These are phyloP conservation scores for Plebejus anna DNA, from an alignment of 2,888 invertebrate genomes.

Conservation along the genomic window DNA sequence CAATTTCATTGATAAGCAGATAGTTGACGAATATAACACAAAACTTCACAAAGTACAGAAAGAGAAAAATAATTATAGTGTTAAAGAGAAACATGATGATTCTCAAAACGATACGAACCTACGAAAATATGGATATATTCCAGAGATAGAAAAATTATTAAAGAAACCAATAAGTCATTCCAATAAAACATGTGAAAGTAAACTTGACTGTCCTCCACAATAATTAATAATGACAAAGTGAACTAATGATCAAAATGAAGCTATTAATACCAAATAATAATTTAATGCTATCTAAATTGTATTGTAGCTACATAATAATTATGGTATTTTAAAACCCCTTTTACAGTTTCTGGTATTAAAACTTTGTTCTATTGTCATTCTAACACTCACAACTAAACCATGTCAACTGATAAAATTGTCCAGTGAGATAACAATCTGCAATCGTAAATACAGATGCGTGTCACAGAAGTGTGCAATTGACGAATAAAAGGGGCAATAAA, in stretches of 20 bases:
- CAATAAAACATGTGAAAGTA: background rate
- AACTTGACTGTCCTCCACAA: background rate
- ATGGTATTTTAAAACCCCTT: too few relatives aligned
- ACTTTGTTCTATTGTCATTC: too few relatives aligned
- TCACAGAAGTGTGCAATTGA: background rate
- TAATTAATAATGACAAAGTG: background rate
- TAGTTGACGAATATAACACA: background rate
- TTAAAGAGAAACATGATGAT: background rate
- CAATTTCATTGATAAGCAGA: slow-evolving; percentile 27
- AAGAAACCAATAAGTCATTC: background rate
- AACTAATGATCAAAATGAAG: background rate
- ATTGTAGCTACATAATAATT: too few relatives aligned
- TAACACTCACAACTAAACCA: background rate
- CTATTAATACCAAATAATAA: too few relatives aligned
- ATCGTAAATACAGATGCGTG: background rate
- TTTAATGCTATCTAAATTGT: too few relatives aligned
- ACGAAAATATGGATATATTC: background rate
- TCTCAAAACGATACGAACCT: background rate
- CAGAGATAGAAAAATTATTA: background rate
- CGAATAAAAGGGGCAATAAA: slow-evolving; percentile 10
- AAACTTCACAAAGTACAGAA: background rate
- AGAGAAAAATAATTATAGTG: background rate
- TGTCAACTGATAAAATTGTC: background rate
- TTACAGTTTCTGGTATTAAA: too few relatives aligned
- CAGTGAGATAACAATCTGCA: background rate